A percentile compares a stretch with the other conserved stretches of the same genome.
These are phyloP conservation scores for Apomyelois bistriatella DNA, from an alignment of 2,888 invertebrate species.

Conservation along the genomic window DNA sequence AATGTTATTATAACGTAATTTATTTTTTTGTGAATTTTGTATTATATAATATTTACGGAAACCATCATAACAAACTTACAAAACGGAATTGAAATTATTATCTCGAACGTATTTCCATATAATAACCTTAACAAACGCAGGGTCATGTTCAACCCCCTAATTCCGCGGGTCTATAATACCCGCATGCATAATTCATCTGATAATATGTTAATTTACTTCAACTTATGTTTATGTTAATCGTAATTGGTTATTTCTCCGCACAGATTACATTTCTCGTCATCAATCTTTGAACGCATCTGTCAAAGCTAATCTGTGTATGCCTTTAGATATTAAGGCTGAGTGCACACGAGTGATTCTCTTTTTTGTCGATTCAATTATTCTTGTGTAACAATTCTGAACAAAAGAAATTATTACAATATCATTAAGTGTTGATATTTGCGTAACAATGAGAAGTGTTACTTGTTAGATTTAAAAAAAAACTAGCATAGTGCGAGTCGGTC, in stretches of 20 bases:
- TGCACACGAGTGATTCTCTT: background rate
- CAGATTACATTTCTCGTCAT: slow-evolving; percentile 52
- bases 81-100: background rate
- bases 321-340: background rate
- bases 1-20: too few species aligned
- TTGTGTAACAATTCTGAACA: background rate
- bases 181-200: slow-evolving; percentile 68
- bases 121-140: slow-evolving; percentile 26
- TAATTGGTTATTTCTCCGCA: slow-evolving; percentile 74
- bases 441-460: too few species aligned
- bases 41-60: too few species aligned
- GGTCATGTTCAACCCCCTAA: slow-evolving; percentile 52
- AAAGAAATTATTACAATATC: too few species aligned
- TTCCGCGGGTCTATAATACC: slow-evolving; percentile 46
- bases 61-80: background rate
- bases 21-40: too few species aligned
- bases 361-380: background rate
- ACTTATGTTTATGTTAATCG: slow-evolving; percentile 76
- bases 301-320: slow-evolving; percentile 38
- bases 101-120: slow-evolving; percentile 1
- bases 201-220: slow-evolving; percentile 69
- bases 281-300: slow-evolving; percentile 60
- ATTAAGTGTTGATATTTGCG: too few species aligned
- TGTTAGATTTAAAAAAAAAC: too few species aligned
- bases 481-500: too few species aligned